Evolutionary conservation across 1,140 invertebrate genomes (phyloP), one percentile per base, ranked within the genome.

Genomic region (Diplogasteroides magnus): DNA sequence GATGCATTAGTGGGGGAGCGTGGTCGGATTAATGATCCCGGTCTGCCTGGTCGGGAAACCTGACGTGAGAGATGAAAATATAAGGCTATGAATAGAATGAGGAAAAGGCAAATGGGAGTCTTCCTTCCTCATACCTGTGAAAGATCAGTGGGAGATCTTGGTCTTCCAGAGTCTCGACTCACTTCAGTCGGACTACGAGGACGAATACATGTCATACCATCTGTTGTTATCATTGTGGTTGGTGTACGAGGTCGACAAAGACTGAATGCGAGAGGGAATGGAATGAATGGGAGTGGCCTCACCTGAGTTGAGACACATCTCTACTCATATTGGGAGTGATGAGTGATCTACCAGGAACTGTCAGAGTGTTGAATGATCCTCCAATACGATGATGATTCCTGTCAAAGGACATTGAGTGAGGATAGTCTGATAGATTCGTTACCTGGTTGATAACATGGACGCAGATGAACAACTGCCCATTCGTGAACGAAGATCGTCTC

Each of bases 281-380:
- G 15, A 15, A 61, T 11, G 23, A 23, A 26, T 11, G 15, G 13
- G 25, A 26, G 6, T 61, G 15, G 28, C 25, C 13, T 28, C 73
- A 55, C 0, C 70, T 73, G 64, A 74, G 26, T 27, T 74, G 73
- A 19, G 69, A 72, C 2, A 74, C 66, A 58, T 74, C 73, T 6
- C 73, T 32, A 19, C 70, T 73, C 73, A 74, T 74, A 61, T 74
- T 74, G 25, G 73, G 73, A 19, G 73, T 74, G 31, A 74, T 74
- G 25, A 72, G 29, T 1, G 70, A 72, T 64, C 66, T 71, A 26
- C 70, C 70, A 1, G 70, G 70, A 3, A 72, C 70, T 2, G 70
- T 72, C 1, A 72, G 61, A 23, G 70, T 72, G 31, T 72, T 72
- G 61, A 72, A 67, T 14, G 58, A 62, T 15, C 67, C 61, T 11